Evolutionary conservation across 2,113 vertebrate genomes (phyloP), one percentile per base, ranked within the genome.

Genomic region (Neotragus pygmaeus): DNA sequence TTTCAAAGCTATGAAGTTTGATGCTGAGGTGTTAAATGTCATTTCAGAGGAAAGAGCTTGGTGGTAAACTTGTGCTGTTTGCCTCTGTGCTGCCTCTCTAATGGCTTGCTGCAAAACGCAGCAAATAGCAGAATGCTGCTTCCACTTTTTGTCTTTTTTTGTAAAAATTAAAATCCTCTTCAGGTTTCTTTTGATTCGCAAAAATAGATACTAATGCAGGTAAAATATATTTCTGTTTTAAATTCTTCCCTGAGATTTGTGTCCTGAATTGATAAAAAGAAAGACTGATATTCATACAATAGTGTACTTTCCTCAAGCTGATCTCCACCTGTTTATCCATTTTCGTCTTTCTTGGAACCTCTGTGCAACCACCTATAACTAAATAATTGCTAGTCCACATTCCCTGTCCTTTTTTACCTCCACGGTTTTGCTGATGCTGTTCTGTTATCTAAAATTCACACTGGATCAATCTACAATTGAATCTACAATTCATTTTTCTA

Each of bases 41-140:
- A 11, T 80, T 80, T 80, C 47, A 21, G 77, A 80, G 47, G 77
- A 23, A 80, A 11, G 47, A 80, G 5, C 77, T 51, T 53, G 47
- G 47, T 33, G 17, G 77, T 33, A 3, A 30, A 19, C 17, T 80
- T 19, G 7, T 3, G 17, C 9, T 33, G 77, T 47, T 80, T 30
- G 16, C 21, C 10, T 81, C 5, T 3, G 0, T n/a, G 10, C 17
- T 23, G 47, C 47, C 19, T 81, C 19, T 81, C 15, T 7, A 51
- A 81, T 14, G 30, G 11, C 30, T 81, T 51, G 10, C 78, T 81
- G 30, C 47, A n/a, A 81, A 81, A n/a, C 30, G 21, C 47, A 80
- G 77, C 28, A 62, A 16, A 62, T 16, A 62, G 47, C 28, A 12
- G 30, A 80, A 21, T 12, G 47, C 30, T 51, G 2, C 51, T 80